Evolutionary conservation across 2,888 invertebrate species (phyloP), one percentile per base, ranked within the genome.

Genomic region (Dione juno): DNA sequence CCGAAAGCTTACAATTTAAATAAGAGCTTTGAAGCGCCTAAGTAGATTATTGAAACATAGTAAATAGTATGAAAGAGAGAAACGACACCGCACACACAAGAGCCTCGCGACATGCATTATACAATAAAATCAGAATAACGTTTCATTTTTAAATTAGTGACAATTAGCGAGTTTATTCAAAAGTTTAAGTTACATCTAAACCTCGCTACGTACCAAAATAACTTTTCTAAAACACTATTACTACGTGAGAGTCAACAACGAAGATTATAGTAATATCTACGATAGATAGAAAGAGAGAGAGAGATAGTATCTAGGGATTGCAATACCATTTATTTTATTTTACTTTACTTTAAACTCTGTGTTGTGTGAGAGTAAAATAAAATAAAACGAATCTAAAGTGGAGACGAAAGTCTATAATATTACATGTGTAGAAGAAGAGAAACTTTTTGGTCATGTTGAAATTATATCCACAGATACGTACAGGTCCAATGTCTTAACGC

Each of bases 241-340:
- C 89, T 87, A 87, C 88, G 83, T 82, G 87, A 88, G 86, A 89
- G 85, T 87, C 88, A 93, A 93, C 92, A 92, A 92, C 92, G 91
- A 92, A 92, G 92, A 86, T 79, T 77, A 86, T 79, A 86, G 89
- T 82, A 83, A 82, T 80, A 82, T 81, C 83, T 84, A 77, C 73
- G 71, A 75, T 75, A 79, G 77, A 74, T 69, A 75, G 74, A 76
- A 74, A 76, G 72, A 76, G 57, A 74, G 72, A 76, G 57, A 74
- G 71, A 67, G 70, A 71, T 59, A 74, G 67, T 67, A 73, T 63
- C 35, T 66, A 74, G 72, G 68, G 58, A 69, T 69, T 75, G 69
- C 64, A 40, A 69, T 65, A 68, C 58, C 66, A 50, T 64, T 64
- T 64, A 64, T 64, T 64, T 64, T 64, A 64, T 64, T 64, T 64